Conservation (phyloP, 2,888 invertebrate species). For the Julus scandinavius region DNA sequence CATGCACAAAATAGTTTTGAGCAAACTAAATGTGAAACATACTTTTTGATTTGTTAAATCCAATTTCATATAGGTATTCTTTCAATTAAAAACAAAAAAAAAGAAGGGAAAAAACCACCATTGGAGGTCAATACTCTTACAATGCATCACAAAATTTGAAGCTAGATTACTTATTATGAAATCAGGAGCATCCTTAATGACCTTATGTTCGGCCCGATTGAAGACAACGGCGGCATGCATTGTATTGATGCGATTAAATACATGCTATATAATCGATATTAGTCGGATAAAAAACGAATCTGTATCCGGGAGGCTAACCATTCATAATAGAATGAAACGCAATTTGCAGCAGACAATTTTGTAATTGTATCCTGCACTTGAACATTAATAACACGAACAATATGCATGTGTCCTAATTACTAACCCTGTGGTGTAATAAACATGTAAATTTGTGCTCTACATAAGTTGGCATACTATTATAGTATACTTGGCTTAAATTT, state of each 20-base stretch:
- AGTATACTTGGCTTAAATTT: too few species aligned
- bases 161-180: background rate
- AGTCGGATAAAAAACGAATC: background rate
- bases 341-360: background rate
- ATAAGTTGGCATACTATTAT: too few species aligned
- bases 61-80: too few species aligned
- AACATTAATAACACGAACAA: background rate
- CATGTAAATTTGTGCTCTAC: background rate
- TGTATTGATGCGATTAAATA: background rate
- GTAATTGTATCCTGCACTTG: background rate
- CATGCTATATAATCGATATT: background rate
- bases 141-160: background rate
- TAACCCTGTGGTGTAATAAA: background rate
- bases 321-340: background rate
- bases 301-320: background rate
- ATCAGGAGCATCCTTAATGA: background rate
- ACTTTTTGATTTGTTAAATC: too few species aligned
- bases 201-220: background rate
- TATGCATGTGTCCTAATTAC: background rate
- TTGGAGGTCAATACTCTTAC: too few species aligned
- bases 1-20: too few species aligned
- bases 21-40: too few species aligned
- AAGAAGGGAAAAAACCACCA: too few species aligned
- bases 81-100: too few species aligned
- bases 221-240: background rate